Conservation (phyloP, 2,888 invertebrate genomes). For the Gastracanthus pulcherrimus region DNA sequence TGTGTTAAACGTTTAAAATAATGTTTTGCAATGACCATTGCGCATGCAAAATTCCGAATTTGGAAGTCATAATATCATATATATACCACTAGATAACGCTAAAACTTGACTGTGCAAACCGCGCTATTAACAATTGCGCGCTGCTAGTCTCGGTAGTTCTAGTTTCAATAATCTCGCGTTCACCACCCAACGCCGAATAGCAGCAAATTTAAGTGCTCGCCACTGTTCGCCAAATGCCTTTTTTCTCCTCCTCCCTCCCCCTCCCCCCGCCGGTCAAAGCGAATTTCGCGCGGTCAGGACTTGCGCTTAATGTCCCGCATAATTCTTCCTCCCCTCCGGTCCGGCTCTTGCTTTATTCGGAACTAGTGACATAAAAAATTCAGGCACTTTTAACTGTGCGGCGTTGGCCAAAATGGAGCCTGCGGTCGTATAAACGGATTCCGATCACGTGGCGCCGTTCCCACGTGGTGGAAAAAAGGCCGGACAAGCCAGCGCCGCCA, state of each 20-base stretch:
- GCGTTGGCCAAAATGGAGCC: slow-evolving; percentile 31
- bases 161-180: not conserved
- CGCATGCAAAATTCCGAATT: too few species aligned
- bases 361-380: slow-evolving; percentile 57
- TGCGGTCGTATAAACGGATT: slow-evolving; percentile 39
- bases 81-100: not conserved
- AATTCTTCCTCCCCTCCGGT: not conserved
- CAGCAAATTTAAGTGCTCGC: not conserved
- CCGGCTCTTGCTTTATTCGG: not conserved
- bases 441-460: slow-evolving; percentile 39
- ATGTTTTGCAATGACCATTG: too few species aligned
- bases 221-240: not conserved
- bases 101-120: not conserved
- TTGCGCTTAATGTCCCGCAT: slow-evolving; percentile 35
- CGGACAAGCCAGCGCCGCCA: not conserved
- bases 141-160: not conserved
- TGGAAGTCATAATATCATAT: too few species aligned
- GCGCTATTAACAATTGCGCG: not conserved
- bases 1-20: too few species aligned
- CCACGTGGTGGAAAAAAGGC: slow-evolving; percentile 1
- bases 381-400: slow-evolving; percentile 55
- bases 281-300: slow-evolving; percentile 43
- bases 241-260: too few species aligned
- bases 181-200: not conserved
- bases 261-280: not conserved